Evolutionary conservation across 1,140 invertebrate genomes (phyloP).

Genomic region (Drosophila santomea): DNA sequence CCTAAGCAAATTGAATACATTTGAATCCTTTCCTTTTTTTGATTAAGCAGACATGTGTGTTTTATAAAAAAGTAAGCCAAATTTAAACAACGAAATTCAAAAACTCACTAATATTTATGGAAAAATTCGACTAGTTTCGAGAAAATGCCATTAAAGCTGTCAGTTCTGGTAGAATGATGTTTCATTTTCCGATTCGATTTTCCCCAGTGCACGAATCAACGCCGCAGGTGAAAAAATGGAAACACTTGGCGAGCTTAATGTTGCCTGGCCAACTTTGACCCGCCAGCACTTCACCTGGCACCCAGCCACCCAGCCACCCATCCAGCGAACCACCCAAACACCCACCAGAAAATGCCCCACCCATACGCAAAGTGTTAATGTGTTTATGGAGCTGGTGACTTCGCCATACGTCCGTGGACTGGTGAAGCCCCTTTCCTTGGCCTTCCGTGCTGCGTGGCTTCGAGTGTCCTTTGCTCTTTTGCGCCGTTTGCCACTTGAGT

Average conservation of each 20-base stretch:
- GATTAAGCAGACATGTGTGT: no score
- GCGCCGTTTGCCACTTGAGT: constrained; percentile 76
- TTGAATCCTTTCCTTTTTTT: background rate
- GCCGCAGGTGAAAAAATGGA: constrained; percentile 51
- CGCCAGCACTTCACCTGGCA: constrained; percentile 58
- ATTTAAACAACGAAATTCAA: no score
- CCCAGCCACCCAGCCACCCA: background rate
- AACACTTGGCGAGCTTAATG: constrained; percentile 70
- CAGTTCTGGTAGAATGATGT: background rate
- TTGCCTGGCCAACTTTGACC: constrained; percentile 74
- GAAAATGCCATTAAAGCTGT: no score
- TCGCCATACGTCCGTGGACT: constrained; percentile 42
- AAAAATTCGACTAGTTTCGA: no score
- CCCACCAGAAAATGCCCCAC: constrained; percentile 9
- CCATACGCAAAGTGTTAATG: constrained; percentile 76
- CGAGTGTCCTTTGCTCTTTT: constrained; percentile 73
- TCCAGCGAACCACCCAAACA: background rate
- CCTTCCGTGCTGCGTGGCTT: constrained; percentile 16
- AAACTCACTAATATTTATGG: no score
- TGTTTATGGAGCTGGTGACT: constrained; percentile 73
- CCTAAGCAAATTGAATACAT: no score
- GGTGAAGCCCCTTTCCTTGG: constrained; percentile 7
- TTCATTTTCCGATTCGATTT: background rate
- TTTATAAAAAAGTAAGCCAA: no score
- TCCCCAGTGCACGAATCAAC: constrained; percentile 22